A percentile compares a stretch with the other conserved stretches of the same genome.
Conservation (phyloP, 2,797 vertebrate genomes). For the Gephyroberyx darwinii region DNA sequence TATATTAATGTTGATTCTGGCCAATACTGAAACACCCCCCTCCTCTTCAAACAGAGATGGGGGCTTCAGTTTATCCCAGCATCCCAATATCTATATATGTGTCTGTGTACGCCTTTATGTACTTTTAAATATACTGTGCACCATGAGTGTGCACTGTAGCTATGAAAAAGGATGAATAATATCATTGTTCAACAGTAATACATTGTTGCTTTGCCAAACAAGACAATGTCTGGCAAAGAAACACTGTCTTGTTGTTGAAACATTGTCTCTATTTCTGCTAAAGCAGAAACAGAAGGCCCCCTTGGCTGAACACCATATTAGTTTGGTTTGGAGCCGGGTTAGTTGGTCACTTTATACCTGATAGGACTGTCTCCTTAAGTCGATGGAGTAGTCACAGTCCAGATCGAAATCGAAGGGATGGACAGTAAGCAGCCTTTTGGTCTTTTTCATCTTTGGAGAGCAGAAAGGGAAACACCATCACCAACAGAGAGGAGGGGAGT, state of each 20-base stretch:
- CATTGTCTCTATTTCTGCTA: no score
- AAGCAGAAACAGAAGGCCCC: background rate
- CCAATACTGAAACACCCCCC: no score
- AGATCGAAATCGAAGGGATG: constrained; percentile 86
- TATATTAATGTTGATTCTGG: no score
- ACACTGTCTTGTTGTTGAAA: no score
- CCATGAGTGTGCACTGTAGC: background rate
- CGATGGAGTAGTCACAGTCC: constrained; percentile 78
- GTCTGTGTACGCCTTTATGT: background rate
- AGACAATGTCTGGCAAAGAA: constrained; percentile 12
- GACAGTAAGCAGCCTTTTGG: constrained; percentile 88
- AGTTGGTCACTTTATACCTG: constrained; percentile 67
- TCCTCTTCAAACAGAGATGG: no score
- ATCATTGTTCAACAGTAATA: background rate
- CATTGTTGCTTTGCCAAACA: constrained; percentile 10
- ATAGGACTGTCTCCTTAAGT: constrained; percentile 67
- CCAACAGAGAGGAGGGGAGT: constrained; percentile 26
- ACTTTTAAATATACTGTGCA: background rate
- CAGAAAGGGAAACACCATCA: constrained; percentile 45
- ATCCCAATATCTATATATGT: background rate
- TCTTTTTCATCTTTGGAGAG: constrained; percentile 81
- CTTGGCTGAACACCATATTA: background rate
- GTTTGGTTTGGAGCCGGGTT: background rate
- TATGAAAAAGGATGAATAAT: background rate
- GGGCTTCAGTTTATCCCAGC: no score